These are phyloP conservation scores for Nylanderia fulva DNA, from an alignment of 1,140 invertebrate genomes.

Conservation along the genomic window DNA sequence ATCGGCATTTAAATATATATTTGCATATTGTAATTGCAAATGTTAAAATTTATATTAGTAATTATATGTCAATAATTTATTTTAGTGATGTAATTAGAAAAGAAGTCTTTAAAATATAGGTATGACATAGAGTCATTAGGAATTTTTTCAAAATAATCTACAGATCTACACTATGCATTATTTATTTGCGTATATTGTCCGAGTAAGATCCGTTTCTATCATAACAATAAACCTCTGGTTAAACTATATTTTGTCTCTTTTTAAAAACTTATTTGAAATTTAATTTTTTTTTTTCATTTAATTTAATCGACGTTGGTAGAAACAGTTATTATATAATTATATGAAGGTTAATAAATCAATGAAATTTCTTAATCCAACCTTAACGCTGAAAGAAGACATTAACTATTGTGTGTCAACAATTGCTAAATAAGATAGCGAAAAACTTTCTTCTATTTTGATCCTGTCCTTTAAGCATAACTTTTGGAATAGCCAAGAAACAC, in stretches of 20 bases:
- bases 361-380: background rate
- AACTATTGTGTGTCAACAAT: background rate
- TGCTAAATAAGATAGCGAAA: background rate
- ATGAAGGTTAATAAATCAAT: background rate
- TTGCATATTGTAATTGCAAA: background rate
- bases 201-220: no score
- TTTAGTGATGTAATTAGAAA: background rate
- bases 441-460: conserved; percentile 28
- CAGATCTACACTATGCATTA: background rate
- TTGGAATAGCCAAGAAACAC: background rate
- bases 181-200: conserved; percentile 1
- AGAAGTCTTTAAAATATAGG: background rate
- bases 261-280: no score
- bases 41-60: background rate
- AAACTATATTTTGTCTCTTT: no score
- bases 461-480: conserved; percentile 6
- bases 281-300: no score
- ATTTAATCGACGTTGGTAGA: no score
- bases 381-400: background rate
- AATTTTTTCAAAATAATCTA: background rate
- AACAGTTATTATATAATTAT: no score
- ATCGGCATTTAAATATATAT: background rate
- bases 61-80: no score
- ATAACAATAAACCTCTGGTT: no score
- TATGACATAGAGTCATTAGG: background rate